phyloP scores from a whole-genome alignment of 2,113 vertebrate species.

The Oreochromis spilurus region DNA sequence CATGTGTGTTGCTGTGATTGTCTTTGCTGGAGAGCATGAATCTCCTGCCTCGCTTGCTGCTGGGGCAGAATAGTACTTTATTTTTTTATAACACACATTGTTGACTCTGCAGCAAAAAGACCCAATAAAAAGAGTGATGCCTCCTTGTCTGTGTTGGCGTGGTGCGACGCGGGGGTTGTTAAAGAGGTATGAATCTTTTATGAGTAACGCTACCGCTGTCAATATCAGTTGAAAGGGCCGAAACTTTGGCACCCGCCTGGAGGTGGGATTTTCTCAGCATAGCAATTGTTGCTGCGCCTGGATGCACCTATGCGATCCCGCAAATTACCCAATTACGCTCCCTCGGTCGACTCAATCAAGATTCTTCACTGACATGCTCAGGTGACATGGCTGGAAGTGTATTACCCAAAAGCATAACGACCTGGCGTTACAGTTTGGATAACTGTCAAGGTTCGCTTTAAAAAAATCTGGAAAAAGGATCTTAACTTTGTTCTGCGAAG shows the following conservation, averaged over 20 bases:
- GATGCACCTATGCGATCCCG: neutral
- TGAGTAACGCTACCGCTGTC: conserved; percentile 49
- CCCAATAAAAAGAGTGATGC: conserved; percentile 56
- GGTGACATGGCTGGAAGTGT: neutral
- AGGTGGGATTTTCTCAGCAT: neutral
- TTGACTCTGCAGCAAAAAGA: conserved; percentile 64
- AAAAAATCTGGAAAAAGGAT: neutral
- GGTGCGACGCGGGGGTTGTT: conserved; percentile 48
- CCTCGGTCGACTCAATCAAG: neutral
- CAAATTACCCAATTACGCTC: conserved; percentile 15
- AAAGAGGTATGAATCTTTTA: conserved; percentile 70
- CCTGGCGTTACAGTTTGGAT: neutral
- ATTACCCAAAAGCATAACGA: neutral
- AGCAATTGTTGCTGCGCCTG: neutral
- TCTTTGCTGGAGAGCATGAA: neutral
- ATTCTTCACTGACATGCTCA: neutral
- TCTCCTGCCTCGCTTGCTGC: neutral
- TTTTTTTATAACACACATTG: conserved; percentile 51
- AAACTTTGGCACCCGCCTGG: neutral
- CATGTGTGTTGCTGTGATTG: neutral
- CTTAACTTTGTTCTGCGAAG: neutral
- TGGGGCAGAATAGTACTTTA: conserved; percentile 25
- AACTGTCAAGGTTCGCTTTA: neutral
- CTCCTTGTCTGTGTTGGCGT: conserved; percentile 33
- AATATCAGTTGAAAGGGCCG: conserved; percentile 38